Conservation (phyloP, 2,113 vertebrate genomes). For the Anthoscopus minutus region DNA sequence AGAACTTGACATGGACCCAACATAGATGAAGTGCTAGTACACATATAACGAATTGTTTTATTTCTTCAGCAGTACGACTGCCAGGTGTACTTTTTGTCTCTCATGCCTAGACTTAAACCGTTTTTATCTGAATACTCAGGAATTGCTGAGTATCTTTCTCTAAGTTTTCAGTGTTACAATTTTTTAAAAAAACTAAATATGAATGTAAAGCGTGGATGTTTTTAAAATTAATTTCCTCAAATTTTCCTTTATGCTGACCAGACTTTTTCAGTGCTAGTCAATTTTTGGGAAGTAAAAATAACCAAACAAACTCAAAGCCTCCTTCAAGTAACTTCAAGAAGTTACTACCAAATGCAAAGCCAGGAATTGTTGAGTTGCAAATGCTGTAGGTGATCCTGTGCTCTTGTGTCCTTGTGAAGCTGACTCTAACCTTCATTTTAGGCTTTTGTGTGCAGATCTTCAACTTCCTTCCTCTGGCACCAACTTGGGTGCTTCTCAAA, state of each 20-base stretch:
- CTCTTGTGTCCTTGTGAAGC: background rate
- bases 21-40: background rate
- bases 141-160: background rate
- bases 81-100: background rate
- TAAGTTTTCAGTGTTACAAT: background rate
- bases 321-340: background rate
- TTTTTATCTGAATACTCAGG: background rate
- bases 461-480: background rate
- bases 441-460: background rate
- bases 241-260: background rate
- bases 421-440: background rate
- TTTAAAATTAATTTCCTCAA: background rate
- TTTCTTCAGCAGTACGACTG: background rate
- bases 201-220: background rate
- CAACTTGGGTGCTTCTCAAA: background rate
- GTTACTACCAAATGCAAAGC: background rate
- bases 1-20: background rate
- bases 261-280: background rate
- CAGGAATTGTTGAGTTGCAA: background rate
- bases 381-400: background rate
- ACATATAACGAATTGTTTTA: rapidly evolving
- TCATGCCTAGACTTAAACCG: background rate
- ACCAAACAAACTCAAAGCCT: background rate
- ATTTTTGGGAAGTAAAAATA: background rate
- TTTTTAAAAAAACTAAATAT: background rate